Percentiles rank a stretch among this genome's conserved stretches.
Evolutionary conservation across 2,888 invertebrate genomes (phyloP).

Genomic region (Diabrotica balteata): DNA sequence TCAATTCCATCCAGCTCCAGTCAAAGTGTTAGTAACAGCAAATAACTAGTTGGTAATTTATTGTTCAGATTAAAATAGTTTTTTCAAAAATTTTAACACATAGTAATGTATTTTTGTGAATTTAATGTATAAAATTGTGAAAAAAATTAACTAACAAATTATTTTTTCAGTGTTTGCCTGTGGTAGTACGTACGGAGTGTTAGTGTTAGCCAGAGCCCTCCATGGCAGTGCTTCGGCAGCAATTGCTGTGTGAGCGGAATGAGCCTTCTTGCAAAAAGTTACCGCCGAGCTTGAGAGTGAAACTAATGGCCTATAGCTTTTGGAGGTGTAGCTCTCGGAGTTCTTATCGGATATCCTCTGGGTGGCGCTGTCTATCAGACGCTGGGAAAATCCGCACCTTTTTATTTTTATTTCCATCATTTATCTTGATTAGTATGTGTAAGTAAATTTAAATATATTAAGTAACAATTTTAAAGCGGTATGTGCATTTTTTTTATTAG

Average conservation of each 20-base stretch:
- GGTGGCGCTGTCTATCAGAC: constrained; percentile 81
- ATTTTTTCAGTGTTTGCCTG: constrained; percentile 74
- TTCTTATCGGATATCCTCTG: constrained; percentile 81
- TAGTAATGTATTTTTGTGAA: not conserved
- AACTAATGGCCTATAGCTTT: constrained; percentile 83
- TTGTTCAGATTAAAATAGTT: no score
- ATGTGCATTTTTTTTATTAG: no score
- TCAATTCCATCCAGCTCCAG: no score
- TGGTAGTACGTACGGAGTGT: constrained; percentile 71
- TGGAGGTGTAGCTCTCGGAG: constrained; percentile 82
- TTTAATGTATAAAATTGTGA: not conserved
- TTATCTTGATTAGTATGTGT: constrained; percentile 66
- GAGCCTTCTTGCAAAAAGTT: constrained; percentile 76
- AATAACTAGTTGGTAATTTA: no score
- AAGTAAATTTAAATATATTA: constrained; percentile 29
- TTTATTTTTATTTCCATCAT: constrained; percentile 70
- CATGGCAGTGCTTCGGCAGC: constrained; percentile 85
- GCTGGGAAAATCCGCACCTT: constrained; percentile 77
- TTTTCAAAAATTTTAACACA: no score
- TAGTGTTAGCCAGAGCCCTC: constrained; percentile 77
- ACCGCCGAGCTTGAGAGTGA: constrained; percentile 65
- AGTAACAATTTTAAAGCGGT: constrained; percentile 2
- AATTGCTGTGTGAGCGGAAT: constrained; percentile 80
- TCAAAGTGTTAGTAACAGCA: no score
- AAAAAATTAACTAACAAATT: not conserved